phyloP scores from a whole-genome alignment of 2,113 vertebrate genomes.

The Lepus europaeus region DNA sequence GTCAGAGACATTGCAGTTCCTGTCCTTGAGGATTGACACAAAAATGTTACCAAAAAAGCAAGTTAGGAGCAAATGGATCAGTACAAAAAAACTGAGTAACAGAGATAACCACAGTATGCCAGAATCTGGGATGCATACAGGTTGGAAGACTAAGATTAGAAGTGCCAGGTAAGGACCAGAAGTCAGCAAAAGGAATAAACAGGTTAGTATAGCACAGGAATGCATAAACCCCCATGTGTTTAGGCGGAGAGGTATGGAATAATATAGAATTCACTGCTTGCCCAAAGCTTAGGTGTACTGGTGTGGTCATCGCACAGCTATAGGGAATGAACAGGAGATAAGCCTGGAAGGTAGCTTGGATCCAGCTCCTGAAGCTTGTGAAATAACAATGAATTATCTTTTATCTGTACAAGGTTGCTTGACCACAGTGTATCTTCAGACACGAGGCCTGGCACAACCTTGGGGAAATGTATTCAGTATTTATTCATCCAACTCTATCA shows the following conservation, averaged over 20 bases:
- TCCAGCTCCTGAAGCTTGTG: not conserved
- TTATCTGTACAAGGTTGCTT: not conserved
- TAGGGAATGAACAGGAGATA: not conserved
- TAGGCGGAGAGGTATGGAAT: not conserved
- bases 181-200: not conserved
- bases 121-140: not conserved
- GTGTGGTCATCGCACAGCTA: not conserved
- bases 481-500: not conserved
- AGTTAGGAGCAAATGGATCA: not conserved
- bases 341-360: not conserved
- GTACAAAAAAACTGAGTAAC: no score
- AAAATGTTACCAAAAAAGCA: not conserved
- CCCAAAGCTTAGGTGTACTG: not conserved
- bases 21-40: not conserved
- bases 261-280: not conserved
- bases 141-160: not conserved
- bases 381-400: not conserved
- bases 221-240: not conserved
- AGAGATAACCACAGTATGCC: not conserved
- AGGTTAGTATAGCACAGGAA: rapidly evolving
- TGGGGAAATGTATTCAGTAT: not conserved
- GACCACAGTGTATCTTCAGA: not conserved
- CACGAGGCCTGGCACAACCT: not conserved
- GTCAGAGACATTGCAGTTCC: not conserved
- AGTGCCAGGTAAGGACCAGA: not conserved